Conservation (phyloP, 2,113 vertebrate species). For the Hemiprocne comata region DNA sequence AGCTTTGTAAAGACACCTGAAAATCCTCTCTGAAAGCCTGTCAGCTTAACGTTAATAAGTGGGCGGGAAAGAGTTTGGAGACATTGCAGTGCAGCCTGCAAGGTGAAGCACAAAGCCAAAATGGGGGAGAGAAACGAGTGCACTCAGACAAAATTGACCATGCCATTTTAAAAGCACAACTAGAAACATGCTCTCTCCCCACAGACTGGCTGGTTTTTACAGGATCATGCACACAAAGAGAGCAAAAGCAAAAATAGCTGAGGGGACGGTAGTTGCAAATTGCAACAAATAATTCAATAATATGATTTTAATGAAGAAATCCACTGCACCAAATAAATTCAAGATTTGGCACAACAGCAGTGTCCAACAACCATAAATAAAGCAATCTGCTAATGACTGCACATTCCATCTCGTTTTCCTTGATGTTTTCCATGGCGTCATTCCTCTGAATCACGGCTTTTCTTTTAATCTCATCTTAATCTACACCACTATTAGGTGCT, state of each 20-base stretch:
- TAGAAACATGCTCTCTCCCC: background rate
- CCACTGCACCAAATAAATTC: background rate
- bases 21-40: conserved; percentile 49
- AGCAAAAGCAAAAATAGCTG: conserved; percentile 6
- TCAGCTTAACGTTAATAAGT: conserved; percentile 46
- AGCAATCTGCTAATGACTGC: conserved; percentile 37
- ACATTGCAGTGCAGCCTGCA: background rate
- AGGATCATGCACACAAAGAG: background rate
- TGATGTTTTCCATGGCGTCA: conserved; percentile 32
- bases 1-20: conserved; percentile 60
- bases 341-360: conserved; percentile 1
- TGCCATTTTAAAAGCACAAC: background rate
- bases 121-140: background rate
- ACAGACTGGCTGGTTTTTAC: background rate
- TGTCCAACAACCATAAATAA: conserved; percentile 37
- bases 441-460: conserved; percentile 51
- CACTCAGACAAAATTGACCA: background rate
- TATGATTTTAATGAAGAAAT: conserved; percentile 20
- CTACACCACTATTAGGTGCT: conserved; percentile 8
- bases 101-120: conserved; percentile 20
- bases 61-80: conserved; percentile 8
- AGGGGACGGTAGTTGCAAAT: background rate
- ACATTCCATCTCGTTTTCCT: conserved; percentile 48
- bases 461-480: conserved; percentile 51
- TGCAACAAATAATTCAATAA: conserved; percentile 17